A percentile compares a stretch with the other conserved stretches of the same genome.
phyloP scores from a whole-genome alignment of 2,888 invertebrate genomes.

The Drosophila kuntzei region DNA sequence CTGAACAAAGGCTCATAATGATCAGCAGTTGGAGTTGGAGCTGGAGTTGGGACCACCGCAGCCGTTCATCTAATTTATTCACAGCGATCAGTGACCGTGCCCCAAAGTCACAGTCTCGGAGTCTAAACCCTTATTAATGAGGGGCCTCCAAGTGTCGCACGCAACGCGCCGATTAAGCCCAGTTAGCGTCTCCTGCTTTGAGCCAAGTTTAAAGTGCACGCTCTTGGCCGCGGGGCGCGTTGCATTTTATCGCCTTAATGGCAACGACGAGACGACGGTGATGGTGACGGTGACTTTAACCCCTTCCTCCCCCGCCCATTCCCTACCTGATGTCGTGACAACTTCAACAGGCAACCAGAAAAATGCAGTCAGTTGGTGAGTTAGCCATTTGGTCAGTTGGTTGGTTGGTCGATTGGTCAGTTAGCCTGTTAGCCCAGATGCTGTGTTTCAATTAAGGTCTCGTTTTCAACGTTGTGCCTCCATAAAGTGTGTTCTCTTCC shows the following conservation, averaged over 20 bases:
- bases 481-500: constrained; percentile 49
- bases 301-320: background rate
- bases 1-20: constrained; percentile 69
- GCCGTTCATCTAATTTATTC: constrained; percentile 80
- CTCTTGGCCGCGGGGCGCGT: constrained; percentile 43
- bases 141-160: constrained; percentile 74
- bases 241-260: constrained; percentile 82
- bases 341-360: constrained; percentile 8
- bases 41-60: constrained; percentile 57
- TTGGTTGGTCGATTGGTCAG: background rate
- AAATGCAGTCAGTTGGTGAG: constrained; percentile 15
- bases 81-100: constrained; percentile 60
- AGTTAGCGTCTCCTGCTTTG: constrained; percentile 68
- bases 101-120: constrained; percentile 34
- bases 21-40: constrained; percentile 41
- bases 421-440: constrained; percentile 17
- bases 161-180: constrained; percentile 78
- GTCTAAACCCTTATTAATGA: constrained; percentile 80
- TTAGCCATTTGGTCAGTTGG: constrained; percentile 12
- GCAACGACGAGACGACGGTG: constrained; percentile 51
- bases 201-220: constrained; percentile 64
- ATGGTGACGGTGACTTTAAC: no score
- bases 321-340: constrained; percentile 17
- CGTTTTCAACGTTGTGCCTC: constrained; percentile 26
- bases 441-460: constrained; percentile 51